Evolutionary conservation across 2,888 invertebrate genomes (phyloP), one percentile per base, ranked within the genome.

Genomic region (Andrena minutula): DNA sequence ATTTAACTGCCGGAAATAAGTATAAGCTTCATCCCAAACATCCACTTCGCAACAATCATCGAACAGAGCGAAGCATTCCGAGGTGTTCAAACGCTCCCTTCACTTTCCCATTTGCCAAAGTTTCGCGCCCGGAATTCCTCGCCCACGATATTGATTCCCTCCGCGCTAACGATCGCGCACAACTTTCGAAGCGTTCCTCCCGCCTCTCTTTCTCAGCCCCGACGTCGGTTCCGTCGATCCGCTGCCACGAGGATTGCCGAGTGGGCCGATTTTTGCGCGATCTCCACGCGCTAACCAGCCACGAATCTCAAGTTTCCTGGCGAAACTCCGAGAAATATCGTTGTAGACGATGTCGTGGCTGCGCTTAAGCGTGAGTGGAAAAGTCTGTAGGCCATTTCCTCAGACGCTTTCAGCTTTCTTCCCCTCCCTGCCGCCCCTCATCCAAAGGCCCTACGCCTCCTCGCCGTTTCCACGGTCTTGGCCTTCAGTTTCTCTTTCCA

Each of bases 321-420:
- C 76, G 83, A 81, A 84, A 85, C 79, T 83, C 75, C 68, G 66
- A 79, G 84, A 87, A 90, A 87, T 86, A 87, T 86, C 84, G 79
- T 77, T 61, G 81, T 69, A 68, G 75, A 70, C 53, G 72, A 80
- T 64, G 82, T 73, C 63, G 35, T 61, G 71, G 70, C 49, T 82
- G 76, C 65, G 84, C 79, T 89, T 86, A 86, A 90, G 82, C 83
- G 84, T 70, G 84, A 90, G 91, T 84, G 90, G 89, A 88, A 89
- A 89, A 89, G 89, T 91, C 90, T 88, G 88, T 88, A 88, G 86
- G 86, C 88, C 83, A 88, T 89, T 90, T 89, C 89, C 87, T 74
- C 83, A 78, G 81, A 69, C 84, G 81, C 71, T 84, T 60, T 56
- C 79, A 84, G 64, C 75, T 86, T 81, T 83, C 79, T 71, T 65